Evolutionary conservation across 2,113 vertebrate species (phyloP).

Genomic region (Phasianus colchicus): DNA sequence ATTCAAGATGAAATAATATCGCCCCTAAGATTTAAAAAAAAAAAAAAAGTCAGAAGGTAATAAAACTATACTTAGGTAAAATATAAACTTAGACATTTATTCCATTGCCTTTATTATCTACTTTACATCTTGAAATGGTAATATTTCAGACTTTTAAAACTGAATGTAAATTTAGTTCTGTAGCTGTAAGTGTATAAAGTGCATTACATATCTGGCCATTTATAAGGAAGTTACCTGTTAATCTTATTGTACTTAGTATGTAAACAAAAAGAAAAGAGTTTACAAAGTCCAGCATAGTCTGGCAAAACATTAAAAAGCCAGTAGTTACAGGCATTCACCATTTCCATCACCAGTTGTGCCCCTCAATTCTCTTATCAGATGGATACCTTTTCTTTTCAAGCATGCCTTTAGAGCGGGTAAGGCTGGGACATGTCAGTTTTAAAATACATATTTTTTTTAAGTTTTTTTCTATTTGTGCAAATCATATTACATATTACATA

Average conservation of each 20-base stretch:
- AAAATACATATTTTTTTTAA: neutral
- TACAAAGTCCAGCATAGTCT: neutral
- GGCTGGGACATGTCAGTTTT: neutral
- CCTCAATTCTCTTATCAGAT: neutral
- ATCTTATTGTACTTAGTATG: neutral
- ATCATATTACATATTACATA: too few species aligned
- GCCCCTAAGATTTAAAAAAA: neutral
- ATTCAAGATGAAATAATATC: neutral
- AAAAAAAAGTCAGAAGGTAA: neutral
- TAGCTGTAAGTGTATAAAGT: neutral
- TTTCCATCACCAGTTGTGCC: rapidly evolving
- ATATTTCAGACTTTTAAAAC: neutral
- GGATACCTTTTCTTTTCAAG: neutral
- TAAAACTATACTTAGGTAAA: neutral
- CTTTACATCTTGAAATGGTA: neutral
- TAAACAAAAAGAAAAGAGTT: neutral
- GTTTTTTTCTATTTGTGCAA: neutral
- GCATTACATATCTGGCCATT: neutral
- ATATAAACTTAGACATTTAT: neutral
- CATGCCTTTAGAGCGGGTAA: neutral
- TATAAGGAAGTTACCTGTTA: neutral
- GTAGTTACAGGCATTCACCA: neutral
- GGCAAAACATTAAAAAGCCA: neutral
- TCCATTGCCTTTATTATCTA: neutral
- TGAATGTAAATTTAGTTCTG: neutral